These are phyloP conservation scores for Apocrypta bakeri DNA, from an alignment of 1,140 invertebrate genomes.

Conservation along the genomic window DNA sequence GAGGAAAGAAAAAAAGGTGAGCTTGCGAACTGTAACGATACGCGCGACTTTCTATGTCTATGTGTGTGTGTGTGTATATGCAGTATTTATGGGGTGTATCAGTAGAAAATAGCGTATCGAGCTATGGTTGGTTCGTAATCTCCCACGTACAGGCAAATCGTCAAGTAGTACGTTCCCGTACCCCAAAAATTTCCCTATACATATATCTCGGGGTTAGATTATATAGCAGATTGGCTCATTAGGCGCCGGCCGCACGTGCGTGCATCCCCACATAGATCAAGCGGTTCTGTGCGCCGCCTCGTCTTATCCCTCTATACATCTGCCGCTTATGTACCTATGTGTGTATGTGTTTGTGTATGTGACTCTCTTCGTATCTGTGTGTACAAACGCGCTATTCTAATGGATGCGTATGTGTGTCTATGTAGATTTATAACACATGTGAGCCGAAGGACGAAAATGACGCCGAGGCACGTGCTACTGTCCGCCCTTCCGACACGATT, in stretches of 20 bases:
- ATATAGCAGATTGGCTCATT: constrained; percentile 11
- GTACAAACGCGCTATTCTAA: no score
- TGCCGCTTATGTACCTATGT: neutral
- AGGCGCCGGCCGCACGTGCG: constrained; percentile 12
- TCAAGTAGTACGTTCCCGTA: no score
- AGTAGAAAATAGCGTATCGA: no score
- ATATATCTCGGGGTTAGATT: neutral
- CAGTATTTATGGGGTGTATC: no score
- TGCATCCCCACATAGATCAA: neutral
- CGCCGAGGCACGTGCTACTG: neutral
- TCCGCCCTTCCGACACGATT: neutral
- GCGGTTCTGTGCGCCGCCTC: neutral
- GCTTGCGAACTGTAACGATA: no score
- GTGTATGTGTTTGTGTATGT: neutral
- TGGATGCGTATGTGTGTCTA: neutral
- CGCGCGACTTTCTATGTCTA: no score
- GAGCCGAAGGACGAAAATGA: constrained; percentile 1
- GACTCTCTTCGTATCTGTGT: no score
- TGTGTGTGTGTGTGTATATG: no score
- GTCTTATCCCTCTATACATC: neutral
- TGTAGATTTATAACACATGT: neutral
- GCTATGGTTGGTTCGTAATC: no score
- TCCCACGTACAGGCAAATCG: no score
- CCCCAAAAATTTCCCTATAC: neutral
- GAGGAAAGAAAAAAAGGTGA: no score